Evolutionary conservation across 1,140 invertebrate species (phyloP), one percentile per base, ranked within the genome.

Genomic region (Liolophura sinensis): DNA sequence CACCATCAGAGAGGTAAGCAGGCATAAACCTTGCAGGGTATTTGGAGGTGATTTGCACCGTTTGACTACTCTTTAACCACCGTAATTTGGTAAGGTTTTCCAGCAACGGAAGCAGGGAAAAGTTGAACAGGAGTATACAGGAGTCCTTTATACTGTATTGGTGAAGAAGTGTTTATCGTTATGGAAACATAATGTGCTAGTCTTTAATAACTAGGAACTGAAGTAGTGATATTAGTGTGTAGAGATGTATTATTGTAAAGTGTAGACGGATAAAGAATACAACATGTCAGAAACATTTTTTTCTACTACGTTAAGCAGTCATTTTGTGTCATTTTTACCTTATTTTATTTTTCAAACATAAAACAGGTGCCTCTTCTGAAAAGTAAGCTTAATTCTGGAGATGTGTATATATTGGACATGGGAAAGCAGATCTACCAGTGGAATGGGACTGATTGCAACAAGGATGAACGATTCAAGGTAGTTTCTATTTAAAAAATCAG

Each of bases 341-440:
- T 54, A 18, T 54, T 48, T 31, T 61, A 46, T 52, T 40, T 61
- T 31, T 4, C 6, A 48, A 47, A 47, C 48, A 47, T 18, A n/a
- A 18, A n/a, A n/a, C 57, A 79, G 77, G 64, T 78, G 12, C 25
- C 65, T 16, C 31, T 72, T 12, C 46, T 25, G 18, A 67, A 56
- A 47, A 60, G 59, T 4, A 54, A 54, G 12, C 47, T 96, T 89
- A 95, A 95, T 84, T 91, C 91, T 80, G 92, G 92, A 4, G 94
- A 96, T 80, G 93, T 92, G 72, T 96, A 94, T 84, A 93, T 96
- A 76, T 82, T 97, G 73, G 94, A 96, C 82, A 85, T 88, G 24
- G 91, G 91, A 31, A 88, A 87, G 60, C 88, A 90, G 67, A 90
- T 95, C 61, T 92, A 89, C 74, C 89, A 95, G 4, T 96, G 91